Base-by-base conservation (phyloP, 2,888 invertebrate species). In the Troides oblongomaculatus region DNA sequence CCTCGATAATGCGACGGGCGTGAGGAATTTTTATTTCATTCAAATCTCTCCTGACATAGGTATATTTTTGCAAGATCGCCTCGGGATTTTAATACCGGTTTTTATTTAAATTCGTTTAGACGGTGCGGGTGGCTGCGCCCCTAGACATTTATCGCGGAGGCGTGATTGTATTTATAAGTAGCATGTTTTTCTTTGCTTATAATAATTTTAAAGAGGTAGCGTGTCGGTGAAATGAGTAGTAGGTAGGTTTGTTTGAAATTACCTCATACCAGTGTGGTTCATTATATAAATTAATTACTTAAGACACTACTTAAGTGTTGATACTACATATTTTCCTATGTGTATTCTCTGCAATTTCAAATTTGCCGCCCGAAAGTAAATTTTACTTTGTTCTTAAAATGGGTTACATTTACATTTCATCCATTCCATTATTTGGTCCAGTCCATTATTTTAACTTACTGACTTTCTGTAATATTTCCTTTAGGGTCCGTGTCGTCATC, bases 41-140 rank as follows among this genome's bases (percentile, higher is more conserved):
- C 89, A 92, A 93, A 92, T 91, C 92, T 92, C 85, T 90, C 86
- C 86, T 89, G 90, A 90, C 90, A 90, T 92, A 90, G 90, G 90
- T 91, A 90, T 90, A 90, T 92, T 90, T 87, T 90, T 89, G 86
- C 79, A 85, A 88, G 88, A 90, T 92, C 88, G 90, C 86, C 85
- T 84, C 83, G 85, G 89, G 91, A 89, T 92, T 91, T 91, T 90
- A 90, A 90, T 90, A 88, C 88, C 85, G 88, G 88, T 90, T 89
- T 90, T 91, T 92, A 90, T 92, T 91, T 89, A 92, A 92, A 91
- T 92, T 92, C 88, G 90, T 88, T 91, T 88, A 90, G 86, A 79
- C 83, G 85, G 84, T 84, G 86, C 82, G 89, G 87, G 88, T 85
- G 87, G 87, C 84, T 85, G 84, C 85, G 79, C 85, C 88, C 86